phyloP scores from a whole-genome alignment of 2,888 invertebrate species.

The Campopleginae sp. region DNA sequence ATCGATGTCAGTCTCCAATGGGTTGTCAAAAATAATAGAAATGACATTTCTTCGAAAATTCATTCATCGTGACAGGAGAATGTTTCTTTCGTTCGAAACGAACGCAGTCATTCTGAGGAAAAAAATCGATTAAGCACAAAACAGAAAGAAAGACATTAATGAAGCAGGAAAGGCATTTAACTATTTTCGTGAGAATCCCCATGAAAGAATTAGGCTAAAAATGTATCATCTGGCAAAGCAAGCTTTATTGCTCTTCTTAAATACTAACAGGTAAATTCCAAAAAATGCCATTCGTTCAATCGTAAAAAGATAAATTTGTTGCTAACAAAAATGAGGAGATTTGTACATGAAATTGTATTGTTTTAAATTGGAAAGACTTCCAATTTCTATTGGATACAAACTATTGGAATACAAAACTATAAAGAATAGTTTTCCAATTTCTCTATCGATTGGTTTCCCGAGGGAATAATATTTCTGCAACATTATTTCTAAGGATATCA shows the following conservation, averaged over 20 bases:
- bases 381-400: too few species aligned
- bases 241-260: not conserved
- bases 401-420: too few species aligned
- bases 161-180: too few species aligned
- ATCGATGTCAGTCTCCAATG: not conserved
- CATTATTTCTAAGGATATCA: not conserved
- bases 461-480: not conserved
- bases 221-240: not conserved
- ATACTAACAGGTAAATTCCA: not conserved
- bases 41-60: not conserved
- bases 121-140: not conserved
- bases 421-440: not conserved
- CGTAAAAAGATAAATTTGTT: not conserved
- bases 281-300: not conserved
- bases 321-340: not conserved
- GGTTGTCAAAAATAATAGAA: not conserved
- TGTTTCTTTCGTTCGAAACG: constrained; percentile 10
- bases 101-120: not conserved
- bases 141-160: not conserved
- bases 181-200: too few species aligned
- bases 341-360: not conserved
- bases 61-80: not conserved
- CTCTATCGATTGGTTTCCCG: not conserved
- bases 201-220: too few species aligned
- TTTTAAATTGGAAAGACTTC: not conserved